phyloP scores from a whole-genome alignment of 35 echinoderm and acorn worm genomes.

The Strongylocentrotus purpuratus region DNA sequence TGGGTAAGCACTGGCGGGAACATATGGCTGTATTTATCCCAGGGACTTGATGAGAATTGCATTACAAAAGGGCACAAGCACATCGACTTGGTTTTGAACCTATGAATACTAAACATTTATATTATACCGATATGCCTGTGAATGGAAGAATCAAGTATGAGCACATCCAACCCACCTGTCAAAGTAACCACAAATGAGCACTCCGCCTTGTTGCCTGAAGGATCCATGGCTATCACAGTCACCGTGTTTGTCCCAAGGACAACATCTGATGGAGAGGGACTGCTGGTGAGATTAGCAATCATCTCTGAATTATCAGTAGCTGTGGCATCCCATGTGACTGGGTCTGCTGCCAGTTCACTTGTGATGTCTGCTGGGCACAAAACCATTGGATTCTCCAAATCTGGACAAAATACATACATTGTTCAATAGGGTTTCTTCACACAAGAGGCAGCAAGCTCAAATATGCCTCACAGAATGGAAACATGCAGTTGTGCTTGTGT shows the following conservation, averaged over 20 bases:
- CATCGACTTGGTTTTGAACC: too few species aligned
- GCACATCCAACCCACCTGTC: neutral
- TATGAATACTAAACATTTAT: too few species aligned
- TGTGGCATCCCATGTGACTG: neutral
- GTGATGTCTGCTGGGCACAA: neutral
- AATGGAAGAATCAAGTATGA: neutral
- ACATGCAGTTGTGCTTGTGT: neutral
- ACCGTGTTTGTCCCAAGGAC: neutral
- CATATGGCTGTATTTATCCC: too few species aligned
- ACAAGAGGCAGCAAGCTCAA: too few species aligned
- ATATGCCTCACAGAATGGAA: neutral
- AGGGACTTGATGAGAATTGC: too few species aligned
- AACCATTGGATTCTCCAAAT: conserved; percentile 15
- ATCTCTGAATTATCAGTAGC: conserved; percentile 23
- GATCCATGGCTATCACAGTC: neutral
- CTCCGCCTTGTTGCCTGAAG: neutral
- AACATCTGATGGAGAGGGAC: neutral
- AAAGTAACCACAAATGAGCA: conserved; percentile 28
- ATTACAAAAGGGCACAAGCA: too few species aligned
- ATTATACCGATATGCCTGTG: neutral
- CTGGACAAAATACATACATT: neutral
- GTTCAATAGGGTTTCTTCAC: too few species aligned
- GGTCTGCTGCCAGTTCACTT: neutral
- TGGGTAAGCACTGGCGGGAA: too few species aligned
- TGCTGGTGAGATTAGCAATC: neutral